A percentile compares a stretch with the other conserved stretches of the same genome.
phyloP scores from a whole-genome alignment of 1,140 invertebrate species.

The Trachymyrmex septentrionalis region DNA sequence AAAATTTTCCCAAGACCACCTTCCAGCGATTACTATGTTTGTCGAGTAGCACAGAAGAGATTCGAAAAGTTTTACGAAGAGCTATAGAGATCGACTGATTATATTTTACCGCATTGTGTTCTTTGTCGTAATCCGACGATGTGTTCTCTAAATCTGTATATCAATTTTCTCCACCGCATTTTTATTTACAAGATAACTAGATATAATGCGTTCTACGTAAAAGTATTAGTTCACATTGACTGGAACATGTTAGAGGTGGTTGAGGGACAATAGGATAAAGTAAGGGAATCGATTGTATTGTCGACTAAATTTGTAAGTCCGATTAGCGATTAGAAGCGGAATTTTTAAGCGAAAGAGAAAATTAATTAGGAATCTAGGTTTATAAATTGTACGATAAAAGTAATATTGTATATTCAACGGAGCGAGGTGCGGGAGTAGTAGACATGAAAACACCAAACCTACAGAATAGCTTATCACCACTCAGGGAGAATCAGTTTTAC shows the following conservation, averaged over 20 bases:
- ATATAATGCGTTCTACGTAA: slow-evolving; percentile 32
- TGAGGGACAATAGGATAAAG: slow-evolving; percentile 44
- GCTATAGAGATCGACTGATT: slow-evolving; percentile 23
- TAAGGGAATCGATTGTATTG: slow-evolving; percentile 42
- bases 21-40: not conserved
- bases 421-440: slow-evolving; percentile 39
- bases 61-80: not conserved
- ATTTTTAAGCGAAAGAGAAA: slow-evolving; percentile 40
- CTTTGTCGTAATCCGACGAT: slow-evolving; percentile 40
- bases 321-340: slow-evolving; percentile 31
- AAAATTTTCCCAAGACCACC: slow-evolving; percentile 52
- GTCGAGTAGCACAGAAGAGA: not conserved
- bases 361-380: slow-evolving; percentile 55
- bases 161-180: slow-evolving; percentile 17
- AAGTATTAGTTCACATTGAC: slow-evolving; percentile 50
- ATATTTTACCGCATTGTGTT: slow-evolving; percentile 67
- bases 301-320: slow-evolving; percentile 51
- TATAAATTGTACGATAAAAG: slow-evolving; percentile 65
- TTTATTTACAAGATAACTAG: slow-evolving; percentile 5
- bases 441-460: slow-evolving; percentile 71
- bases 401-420: slow-evolving; percentile 48
- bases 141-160: slow-evolving; percentile 63
- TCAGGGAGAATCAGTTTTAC: slow-evolving; percentile 81
- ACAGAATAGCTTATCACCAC: slow-evolving; percentile 78
- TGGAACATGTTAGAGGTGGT: slow-evolving; percentile 36